Conservation (phyloP, 2,888 invertebrate genomes). For the Laspeyria flexula region DNA sequence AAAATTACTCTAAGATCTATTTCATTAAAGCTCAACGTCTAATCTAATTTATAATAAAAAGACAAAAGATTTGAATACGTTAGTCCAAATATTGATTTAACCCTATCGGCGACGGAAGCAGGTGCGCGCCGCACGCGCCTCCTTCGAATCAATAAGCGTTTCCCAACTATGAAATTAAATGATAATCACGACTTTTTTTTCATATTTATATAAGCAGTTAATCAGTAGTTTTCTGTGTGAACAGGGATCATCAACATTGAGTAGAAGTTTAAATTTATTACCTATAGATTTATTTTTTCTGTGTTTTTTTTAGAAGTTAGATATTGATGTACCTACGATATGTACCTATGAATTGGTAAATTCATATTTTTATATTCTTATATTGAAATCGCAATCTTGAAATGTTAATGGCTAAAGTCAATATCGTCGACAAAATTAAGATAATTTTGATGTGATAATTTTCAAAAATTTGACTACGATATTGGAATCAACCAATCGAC, state of each 20-base stretch:
- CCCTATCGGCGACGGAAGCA: slow-evolving; percentile 84
- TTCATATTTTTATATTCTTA: no score
- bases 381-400: no score
- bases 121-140: slow-evolving; percentile 78
- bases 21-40: slow-evolving; percentile 37
- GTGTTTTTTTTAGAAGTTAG: no score
- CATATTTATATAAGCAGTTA: slow-evolving; percentile 78
- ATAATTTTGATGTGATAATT: no score
- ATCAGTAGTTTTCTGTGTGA: slow-evolving; percentile 71
- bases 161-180: slow-evolving; percentile 85
- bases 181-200: slow-evolving; percentile 82
- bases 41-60: slow-evolving; percentile 60
- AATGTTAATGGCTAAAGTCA: no score
- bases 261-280: no score
- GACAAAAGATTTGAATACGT: slow-evolving; percentile 74
- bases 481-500: no score
- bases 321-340: no score
- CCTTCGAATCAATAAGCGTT: slow-evolving; percentile 77
- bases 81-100: slow-evolving; percentile 86
- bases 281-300: no score
- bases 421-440: no score
- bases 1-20: slow-evolving; percentile 12
- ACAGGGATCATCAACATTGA: slow-evolving; percentile 56
- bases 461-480: no score
- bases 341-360: no score